Percentiles rank a stretch among this genome's conserved stretches.
Evolutionary conservation across 2,113 vertebrate genomes (phyloP).

Genomic region (Motacilla tschutschensis): DNA sequence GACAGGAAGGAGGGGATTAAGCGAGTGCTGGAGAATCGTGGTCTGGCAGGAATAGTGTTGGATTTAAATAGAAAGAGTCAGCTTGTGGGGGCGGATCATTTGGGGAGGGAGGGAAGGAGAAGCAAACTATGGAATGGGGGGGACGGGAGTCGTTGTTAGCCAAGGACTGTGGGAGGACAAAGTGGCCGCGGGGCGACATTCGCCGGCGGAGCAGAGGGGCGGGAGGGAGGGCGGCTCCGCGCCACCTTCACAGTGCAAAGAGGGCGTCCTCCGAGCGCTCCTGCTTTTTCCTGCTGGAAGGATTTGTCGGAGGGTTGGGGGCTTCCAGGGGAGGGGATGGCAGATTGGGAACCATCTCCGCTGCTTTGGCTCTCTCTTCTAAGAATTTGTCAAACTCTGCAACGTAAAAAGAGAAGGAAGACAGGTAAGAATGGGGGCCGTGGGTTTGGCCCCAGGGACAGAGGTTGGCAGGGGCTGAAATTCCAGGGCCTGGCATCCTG

Average conservation of each 20-base stretch:
- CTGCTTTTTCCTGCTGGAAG: constrained; percentile 81
- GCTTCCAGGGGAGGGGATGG: constrained; percentile 83
- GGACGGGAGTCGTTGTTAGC: neutral
- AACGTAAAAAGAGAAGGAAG: constrained; percentile 38
- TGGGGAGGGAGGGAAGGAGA: neutral
- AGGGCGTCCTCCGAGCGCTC: constrained; percentile 85
- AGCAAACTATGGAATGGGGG: constrained; percentile 15
- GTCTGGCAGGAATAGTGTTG: constrained; percentile 46
- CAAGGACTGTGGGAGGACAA: constrained; percentile 5
- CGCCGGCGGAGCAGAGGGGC: neutral
- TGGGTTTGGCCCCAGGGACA: neutral
- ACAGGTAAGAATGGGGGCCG: neutral
- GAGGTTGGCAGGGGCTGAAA: neutral
- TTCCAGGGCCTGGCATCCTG: neutral
- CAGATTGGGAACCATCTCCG: constrained; percentile 86
- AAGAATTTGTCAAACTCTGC: constrained; percentile 97
- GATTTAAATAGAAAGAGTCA: constrained; percentile 64
- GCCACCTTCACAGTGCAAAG: constrained; percentile 84
- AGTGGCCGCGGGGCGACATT: neutral
- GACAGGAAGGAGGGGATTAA: constrained; percentile 53
- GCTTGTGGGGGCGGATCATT: constrained; percentile 25
- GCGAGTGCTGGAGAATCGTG: constrained; percentile 20
- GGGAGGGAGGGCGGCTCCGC: neutral
- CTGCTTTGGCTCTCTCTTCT: constrained; percentile 95
- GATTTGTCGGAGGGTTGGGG: constrained; percentile 62